Evolutionary conservation across 2,113 vertebrate species (phyloP).

Genomic region (Aegithalos caudatus): DNA sequence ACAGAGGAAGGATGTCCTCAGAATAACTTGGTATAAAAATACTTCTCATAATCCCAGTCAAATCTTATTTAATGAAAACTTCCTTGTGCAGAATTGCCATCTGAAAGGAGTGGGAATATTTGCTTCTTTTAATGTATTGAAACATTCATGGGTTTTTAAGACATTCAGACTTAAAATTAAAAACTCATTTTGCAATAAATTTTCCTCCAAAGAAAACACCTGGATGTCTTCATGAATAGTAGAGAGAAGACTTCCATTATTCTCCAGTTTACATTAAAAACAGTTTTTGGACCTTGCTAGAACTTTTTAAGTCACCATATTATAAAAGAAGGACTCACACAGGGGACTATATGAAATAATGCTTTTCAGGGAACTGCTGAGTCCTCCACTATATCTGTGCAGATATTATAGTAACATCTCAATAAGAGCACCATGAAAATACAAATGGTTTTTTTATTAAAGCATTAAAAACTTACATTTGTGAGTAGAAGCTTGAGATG

Average conservation of each 20-base stretch:
- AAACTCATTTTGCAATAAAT: not conserved
- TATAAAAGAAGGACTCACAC: not conserved
- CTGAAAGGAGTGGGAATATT: not conserved
- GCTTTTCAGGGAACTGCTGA: not conserved
- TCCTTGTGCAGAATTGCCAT: not conserved
- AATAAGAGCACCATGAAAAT: not conserved
- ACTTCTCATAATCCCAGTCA: not conserved
- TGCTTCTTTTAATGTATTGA: not conserved
- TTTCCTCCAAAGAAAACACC: not conserved
- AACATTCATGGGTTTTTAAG: not conserved
- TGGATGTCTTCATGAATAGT: not conserved
- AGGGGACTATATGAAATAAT: not conserved
- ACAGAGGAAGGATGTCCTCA: not conserved
- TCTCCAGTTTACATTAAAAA: not conserved
- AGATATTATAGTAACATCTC: not conserved
- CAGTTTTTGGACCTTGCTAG: not conserved
- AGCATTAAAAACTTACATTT: slow-evolving; percentile 67
- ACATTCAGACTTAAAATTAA: not conserved
- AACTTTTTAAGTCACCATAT: not conserved
- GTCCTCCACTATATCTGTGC: not conserved
- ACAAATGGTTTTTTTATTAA: not conserved
- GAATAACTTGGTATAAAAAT: not conserved
- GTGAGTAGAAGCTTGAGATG: slow-evolving; percentile 80
- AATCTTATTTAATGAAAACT: not conserved
- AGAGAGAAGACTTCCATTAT: not conserved